Percentiles rank a stretch among this genome's conserved stretches.
Conservation (phyloP, 2,797 vertebrate species). For the Carcharodon carcharias region DNA sequence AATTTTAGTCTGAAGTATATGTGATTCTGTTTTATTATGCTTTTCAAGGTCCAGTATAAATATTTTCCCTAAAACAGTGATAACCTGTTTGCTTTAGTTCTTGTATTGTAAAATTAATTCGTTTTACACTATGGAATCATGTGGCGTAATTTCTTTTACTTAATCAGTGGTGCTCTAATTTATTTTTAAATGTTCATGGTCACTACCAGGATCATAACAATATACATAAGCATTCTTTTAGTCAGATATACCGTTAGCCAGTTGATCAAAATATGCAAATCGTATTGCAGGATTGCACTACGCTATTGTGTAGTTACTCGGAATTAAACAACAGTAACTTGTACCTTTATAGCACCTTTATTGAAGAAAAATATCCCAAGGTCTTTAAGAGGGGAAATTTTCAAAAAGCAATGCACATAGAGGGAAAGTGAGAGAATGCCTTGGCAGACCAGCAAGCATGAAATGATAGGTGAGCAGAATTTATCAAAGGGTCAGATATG, state of each 20-base stretch:
- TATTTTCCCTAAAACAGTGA: neutral
- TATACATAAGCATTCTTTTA: neutral
- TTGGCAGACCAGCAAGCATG: neutral
- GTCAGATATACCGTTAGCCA: neutral
- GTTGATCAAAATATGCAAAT: neutral
- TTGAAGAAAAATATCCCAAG: neutral
- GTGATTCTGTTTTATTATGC: too few species aligned
- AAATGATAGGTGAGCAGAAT: neutral
- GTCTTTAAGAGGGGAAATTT: neutral
- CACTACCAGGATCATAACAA: neutral
- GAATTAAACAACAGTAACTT: neutral
- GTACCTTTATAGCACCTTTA: neutral
- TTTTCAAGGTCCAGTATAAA: too few species aligned
- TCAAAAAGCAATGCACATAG: neutral
- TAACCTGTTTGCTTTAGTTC: too few species aligned
- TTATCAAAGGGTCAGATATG: neutral
- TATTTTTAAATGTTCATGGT: neutral
- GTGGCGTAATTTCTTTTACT: neutral
- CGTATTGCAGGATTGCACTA: neutral
- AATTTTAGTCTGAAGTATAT: too few species aligned
- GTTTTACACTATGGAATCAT: neutral
- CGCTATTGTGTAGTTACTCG: neutral
- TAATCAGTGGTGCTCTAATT: neutral
- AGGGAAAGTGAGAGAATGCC: neutral
- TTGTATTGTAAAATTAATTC: neutral